A percentile compares a stretch with the other conserved stretches of the same genome.
Evolutionary conservation across 2,797 vertebrate genomes (phyloP).

Genomic region (Pelochelys cantorii): DNA sequence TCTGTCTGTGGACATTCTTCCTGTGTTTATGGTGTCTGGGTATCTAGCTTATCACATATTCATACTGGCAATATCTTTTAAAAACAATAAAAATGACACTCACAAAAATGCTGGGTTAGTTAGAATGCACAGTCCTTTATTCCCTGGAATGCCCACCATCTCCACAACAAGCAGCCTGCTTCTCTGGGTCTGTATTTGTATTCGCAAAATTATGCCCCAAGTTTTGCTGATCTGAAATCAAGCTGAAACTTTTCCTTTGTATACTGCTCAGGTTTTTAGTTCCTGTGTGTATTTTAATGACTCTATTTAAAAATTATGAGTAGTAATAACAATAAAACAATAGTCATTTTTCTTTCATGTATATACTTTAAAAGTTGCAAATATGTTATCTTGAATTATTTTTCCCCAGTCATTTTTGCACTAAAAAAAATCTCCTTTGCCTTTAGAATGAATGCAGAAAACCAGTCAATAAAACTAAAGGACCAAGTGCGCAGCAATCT

Average conservation of each 20-base stretch:
- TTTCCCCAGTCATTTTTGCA: conserved; percentile 6
- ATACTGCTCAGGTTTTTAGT: not conserved
- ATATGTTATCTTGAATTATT: not conserved
- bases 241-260: not conserved
- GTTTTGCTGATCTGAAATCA: not conserved
- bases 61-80: not conserved
- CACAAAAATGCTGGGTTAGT: not conserved
- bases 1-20: not conserved
- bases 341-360: not conserved
- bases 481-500: not conserved
- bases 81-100: not conserved
- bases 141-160: rapidly evolving
- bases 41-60: not conserved
- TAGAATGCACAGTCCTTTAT: not conserved
- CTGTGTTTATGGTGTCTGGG: not conserved
- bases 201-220: not conserved
- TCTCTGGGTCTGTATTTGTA: too few species aligned
- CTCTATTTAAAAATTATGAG: not conserved
- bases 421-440: not conserved
- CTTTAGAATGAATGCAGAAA: not conserved
- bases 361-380: not conserved
- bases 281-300: not conserved
- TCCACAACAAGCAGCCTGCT: not conserved
- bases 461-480: not conserved
- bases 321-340: not conserved